Conservation (phyloP, 2,888 invertebrate species). For the Seira musarum region DNA sequence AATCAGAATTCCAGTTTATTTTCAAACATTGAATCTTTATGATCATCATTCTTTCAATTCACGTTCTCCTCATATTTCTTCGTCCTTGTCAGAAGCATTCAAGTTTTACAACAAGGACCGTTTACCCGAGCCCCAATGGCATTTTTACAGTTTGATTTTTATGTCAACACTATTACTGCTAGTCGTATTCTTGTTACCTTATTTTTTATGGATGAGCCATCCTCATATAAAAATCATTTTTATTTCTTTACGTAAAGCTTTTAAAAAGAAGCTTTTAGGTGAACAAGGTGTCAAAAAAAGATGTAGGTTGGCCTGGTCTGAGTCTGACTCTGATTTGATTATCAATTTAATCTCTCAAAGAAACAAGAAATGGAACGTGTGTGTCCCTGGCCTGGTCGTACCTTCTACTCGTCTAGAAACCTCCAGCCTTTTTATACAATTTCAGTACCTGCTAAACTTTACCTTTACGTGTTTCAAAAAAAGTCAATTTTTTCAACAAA, state of each 20-base stretch:
- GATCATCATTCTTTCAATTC: slow-evolving; percentile 30
- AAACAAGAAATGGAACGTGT: slow-evolving; percentile 28
- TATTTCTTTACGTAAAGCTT: not conserved
- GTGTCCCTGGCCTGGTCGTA: not conserved
- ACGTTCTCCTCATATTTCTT: slow-evolving; percentile 18
- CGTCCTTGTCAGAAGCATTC: not conserved
- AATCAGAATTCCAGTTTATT: too few relatives aligned
- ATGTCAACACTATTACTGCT: not conserved
- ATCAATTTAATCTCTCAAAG: slow-evolving; percentile 44
- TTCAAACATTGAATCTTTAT: too few relatives aligned
- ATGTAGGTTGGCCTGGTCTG: not conserved
- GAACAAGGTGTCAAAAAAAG: slow-evolving; percentile 41
- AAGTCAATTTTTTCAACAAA: not conserved
- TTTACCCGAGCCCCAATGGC: not conserved
- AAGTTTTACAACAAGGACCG: not conserved
- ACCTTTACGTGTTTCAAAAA: not conserved
- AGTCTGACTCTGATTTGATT: slow-evolving; percentile 50
- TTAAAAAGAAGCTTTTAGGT: not conserved
- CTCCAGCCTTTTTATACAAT: not conserved
- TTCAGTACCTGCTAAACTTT: not conserved
- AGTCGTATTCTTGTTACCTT: not conserved
- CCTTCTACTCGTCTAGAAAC: not conserved
- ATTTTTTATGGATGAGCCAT: not conserved
- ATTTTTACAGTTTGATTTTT: not conserved
- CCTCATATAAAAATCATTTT: not conserved